Base-by-base conservation (phyloP, 2,888 invertebrate species). In the Drosophila merina region DNA sequence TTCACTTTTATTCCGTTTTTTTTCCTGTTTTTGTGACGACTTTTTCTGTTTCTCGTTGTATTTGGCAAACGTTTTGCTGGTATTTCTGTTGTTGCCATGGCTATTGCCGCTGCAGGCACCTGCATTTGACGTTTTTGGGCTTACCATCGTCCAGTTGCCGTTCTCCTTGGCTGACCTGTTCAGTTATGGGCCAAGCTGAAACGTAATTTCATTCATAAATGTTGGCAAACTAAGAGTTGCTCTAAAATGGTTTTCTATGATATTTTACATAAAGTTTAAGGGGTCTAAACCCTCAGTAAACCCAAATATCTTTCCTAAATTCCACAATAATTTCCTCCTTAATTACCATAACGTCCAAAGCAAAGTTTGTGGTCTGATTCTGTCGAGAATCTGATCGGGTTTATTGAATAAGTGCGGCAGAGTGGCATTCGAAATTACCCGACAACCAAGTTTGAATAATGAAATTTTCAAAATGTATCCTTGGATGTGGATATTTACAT, bases 121-220 rank as follows among this genome's bases (percentile, higher is more conserved):
- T 86, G 80, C 75, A 75, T 47, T 66, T 81, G 80, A 81, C 84
- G 73, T 86, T 80, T 64, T 64, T 44, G 52, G 64, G 70, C 67
- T 80, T 80, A 77, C 81, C 74, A 64, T 79, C 79, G 58, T 62
- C 50, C 63, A 69, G 52, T 71, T 52, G 60, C 51, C 48, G 49
- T 67, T 69, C 67, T 70, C 74, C 55, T 56, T 57, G 54, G 70
- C 49, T 79, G 50, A 71, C 63, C 71, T 47, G 51, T 59, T 67
- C 64, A 68, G 71, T 66, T 66, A 60, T 59, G 59, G 69, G 48
- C 71, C 52, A 12, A 10, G 9, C n/a, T 14, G 62, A 48, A 47
- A 36, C 26, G 45, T 67, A 60, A 59, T 72, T 70, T 70, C 70
- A 70, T 70, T 70, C 72, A 70, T 56, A 70, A 72, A 70, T 42